Base-by-base conservation (phyloP, 2,113 vertebrate genomes). In the Entomyzon cyanotis region DNA sequence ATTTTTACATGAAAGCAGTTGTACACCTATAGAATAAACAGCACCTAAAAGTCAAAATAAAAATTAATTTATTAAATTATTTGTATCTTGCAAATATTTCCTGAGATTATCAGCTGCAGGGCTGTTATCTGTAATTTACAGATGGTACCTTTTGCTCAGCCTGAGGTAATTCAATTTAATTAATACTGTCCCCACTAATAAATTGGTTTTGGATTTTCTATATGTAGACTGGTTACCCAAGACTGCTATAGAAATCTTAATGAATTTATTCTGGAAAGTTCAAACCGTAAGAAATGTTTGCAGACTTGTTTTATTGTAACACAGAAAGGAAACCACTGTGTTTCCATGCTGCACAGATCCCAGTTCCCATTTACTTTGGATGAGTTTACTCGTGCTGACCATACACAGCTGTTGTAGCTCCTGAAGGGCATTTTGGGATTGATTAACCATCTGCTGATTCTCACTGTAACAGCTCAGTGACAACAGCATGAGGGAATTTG, bases 361-460 rank as follows among this genome's bases (percentile, higher is more conserved):
- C 31, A 39, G 74, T 62, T 94, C 67, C 67, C 67, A 49, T 96
- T 96, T 96, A 78, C 70, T 85, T 67, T 87, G 91, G 70, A 91
- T 90, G 83, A 85, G 52, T 87, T 95, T 95, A 89, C 87, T 92
- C 4, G 11, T 91, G 81, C 74, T 97, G 96, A 96, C 95, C 94
- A 90, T 80, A 87, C 93, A 71, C 96, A 97, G 89, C 91, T 96
- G 96, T 78, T 93, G 47, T 71, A 91, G 47, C 28, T 96, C 82
- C 95, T 96, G 91, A 96, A 94, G 80, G 85, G 76, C 47, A 93
- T 97, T 97, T 95, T 90, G 89, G 83, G 96, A 95, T 94, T 95
- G 96, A 95, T 97, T 81, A 96, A 83, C 95, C 95, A 96, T 96
- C 97, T 97, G 95, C 63, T 97, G 80, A 47, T 96, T 93, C 91